Evolutionary conservation across 2,888 invertebrate genomes (phyloP).

Genomic region (Luperina testacea): DNA sequence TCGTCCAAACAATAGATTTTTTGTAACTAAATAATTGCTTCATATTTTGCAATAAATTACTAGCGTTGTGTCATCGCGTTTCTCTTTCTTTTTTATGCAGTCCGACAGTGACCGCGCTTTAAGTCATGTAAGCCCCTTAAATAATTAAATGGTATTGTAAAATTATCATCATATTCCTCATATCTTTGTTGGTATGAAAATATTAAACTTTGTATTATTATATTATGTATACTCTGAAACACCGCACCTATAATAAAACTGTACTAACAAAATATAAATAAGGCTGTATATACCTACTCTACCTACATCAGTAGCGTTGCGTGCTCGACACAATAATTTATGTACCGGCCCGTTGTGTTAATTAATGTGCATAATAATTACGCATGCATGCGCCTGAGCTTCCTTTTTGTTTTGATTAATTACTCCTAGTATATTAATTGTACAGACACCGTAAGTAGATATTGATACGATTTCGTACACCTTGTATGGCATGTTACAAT

Average conservation of each 20-base stretch:
- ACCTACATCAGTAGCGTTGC: slow-evolving; percentile 72
- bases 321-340: slow-evolving; percentile 85
- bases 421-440: slow-evolving; percentile 84
- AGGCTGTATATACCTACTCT: slow-evolving; percentile 59
- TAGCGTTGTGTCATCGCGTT: no score
- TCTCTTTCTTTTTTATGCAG: no score
- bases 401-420: slow-evolving; percentile 90
- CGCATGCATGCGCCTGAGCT: slow-evolving; percentile 87
- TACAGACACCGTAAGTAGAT: slow-evolving; percentile 73
- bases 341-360: slow-evolving; percentile 79
- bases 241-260: slow-evolving; percentile 30
- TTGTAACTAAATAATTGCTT: no score
- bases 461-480: slow-evolving; percentile 60
- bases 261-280: slow-evolving; percentile 49
- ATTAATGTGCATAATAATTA: slow-evolving; percentile 90
- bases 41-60: no score
- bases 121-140: no score
- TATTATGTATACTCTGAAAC: neutral
- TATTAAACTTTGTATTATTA: neutral
- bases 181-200: slow-evolving; percentile 8
- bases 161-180: neutral
- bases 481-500: slow-evolving; percentile 50
- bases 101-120: no score
- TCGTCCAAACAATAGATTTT: no score
- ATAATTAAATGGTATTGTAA: neutral